phyloP scores from a whole-genome alignment of 2,797 vertebrate species.

The Meriones psammophilus region DNA sequence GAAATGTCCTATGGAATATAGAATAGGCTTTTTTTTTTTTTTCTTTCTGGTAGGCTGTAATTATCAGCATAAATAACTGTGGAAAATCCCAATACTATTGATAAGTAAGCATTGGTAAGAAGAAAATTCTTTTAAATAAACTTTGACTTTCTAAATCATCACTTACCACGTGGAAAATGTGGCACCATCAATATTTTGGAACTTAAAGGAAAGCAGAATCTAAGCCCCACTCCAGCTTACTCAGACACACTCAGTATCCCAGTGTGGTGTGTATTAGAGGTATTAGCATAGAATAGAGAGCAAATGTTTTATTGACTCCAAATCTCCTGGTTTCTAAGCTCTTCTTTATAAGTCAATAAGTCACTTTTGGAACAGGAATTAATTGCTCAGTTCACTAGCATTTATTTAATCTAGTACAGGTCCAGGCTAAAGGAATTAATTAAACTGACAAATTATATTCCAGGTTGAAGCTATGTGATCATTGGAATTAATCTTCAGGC shows the following conservation, averaged over 20 bases:
- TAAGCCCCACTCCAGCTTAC: not conserved
- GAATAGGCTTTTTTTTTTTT: not conserved
- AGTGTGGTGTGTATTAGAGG: not conserved
- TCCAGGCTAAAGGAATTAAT: slow-evolving; percentile 67
- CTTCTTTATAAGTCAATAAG: slow-evolving; percentile 59
- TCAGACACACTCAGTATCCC: not conserved
- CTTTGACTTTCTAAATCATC: not conserved
- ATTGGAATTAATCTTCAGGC: slow-evolving; percentile 64
- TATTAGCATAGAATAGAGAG: slow-evolving; percentile 33
- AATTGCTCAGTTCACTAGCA: slow-evolving; percentile 59
- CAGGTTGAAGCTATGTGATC: slow-evolving; percentile 52
- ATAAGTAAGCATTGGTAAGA: slow-evolving; percentile 5
- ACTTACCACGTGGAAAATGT: not conserved
- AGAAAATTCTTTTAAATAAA: not conserved
- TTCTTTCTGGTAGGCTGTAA: not conserved
- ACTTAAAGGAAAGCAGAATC: not conserved
- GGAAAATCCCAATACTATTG: not conserved
- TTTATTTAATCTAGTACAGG: slow-evolving; percentile 66
- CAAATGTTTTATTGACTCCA: slow-evolving; percentile 64
- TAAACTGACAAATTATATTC: slow-evolving; percentile 68
- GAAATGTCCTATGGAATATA: not conserved
- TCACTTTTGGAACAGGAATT: slow-evolving; percentile 62
- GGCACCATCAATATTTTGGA: not conserved
- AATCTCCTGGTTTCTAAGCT: slow-evolving; percentile 56
- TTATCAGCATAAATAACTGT: not conserved